Base-by-base conservation (phyloP, 37 sponge, comb jelly and placozoan genomes). In the Tethya wilhelma region DNA sequence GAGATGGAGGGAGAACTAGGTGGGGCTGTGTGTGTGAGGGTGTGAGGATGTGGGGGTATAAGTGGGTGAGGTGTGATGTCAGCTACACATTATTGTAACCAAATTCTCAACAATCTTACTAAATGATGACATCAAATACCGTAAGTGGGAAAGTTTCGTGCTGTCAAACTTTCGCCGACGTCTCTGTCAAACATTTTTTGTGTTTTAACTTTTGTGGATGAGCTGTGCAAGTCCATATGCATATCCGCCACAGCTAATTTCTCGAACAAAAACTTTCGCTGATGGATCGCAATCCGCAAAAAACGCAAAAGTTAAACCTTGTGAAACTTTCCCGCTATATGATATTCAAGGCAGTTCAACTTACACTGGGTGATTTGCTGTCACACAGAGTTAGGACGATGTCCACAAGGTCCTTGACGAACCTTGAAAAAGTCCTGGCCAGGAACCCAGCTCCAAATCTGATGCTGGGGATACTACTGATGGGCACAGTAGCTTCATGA, bases 391-490 rank as follows among this genome's bases (percentile, higher is more conserved):
- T 26, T 33, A 36, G 14, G 30, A 79, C 76, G 14, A 89, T 66
- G 62, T 89, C 90, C 9, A 89, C 86, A 38, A 88, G 46, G 37
- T 93, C 94, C 71, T 95, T 95, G 22, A 95, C 67, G 26, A 95
- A 40, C 0, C 96, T 86, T 45, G 90, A 64, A 66, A 82, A 91
- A 0, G 89, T 91, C 12, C 96, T 46, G 2, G 93, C 79, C 49
- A 95, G 89, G 70, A 90, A 88, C 29, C 82, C 84, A 5, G 88
- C 89, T 0, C 96, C 96, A 65, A 89, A 89, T 56, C 91, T 80
- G 59, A 88, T 84, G 69, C 90, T 91, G 42, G 91, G 93, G 68
- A 88, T 85, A 40, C 64, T 81, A 56, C 28, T 45, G 36, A 89
- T 74, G 23, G 84, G 78, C 2, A 78, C 38, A 2, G 73, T 26